phyloP scores from a whole-genome alignment of 2,888 invertebrate genomes.

The Hyalella azteca region DNA sequence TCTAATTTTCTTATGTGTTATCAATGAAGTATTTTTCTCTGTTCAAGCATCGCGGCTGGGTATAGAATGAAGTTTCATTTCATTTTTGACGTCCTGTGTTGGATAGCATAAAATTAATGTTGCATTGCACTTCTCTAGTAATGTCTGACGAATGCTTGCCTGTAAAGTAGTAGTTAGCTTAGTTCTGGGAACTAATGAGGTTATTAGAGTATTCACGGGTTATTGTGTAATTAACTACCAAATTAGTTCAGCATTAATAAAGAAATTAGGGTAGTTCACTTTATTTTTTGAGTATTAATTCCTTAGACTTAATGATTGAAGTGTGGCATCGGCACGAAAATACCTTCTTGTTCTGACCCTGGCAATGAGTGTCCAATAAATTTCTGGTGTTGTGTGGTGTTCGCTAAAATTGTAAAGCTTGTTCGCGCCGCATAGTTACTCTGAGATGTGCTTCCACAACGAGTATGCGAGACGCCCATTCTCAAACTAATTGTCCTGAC shows the following conservation, averaged over 20 bases:
- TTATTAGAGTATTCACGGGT: background rate
- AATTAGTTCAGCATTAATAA: conserved; percentile 8
- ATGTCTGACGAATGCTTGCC: too few relatives aligned
- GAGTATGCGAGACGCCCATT: background rate
- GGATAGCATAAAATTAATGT: too few relatives aligned
- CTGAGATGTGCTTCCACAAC: background rate
- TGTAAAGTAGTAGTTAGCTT: background rate
- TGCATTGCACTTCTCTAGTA: too few relatives aligned
- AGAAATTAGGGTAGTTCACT: background rate
- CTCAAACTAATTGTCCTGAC: too few relatives aligned
- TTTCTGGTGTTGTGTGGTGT: background rate
- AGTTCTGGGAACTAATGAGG: background rate
- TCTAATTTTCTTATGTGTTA: too few relatives aligned
- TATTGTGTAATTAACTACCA: conserved; percentile 11
- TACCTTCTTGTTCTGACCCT: background rate
- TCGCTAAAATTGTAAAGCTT: background rate
- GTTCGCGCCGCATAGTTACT: background rate
- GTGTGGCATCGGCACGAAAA: background rate
- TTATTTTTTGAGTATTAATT: conserved; percentile 22
- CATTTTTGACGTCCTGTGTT: too few relatives aligned
- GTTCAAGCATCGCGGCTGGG: too few relatives aligned
- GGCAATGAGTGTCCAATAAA: background rate
- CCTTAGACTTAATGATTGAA: background rate
- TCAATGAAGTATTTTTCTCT: too few relatives aligned
- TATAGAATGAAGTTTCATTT: too few relatives aligned